These are phyloP conservation scores for Macrosiphum euphorbiae DNA, from an alignment of 2,888 invertebrate species.

Conservation along the genomic window DNA sequence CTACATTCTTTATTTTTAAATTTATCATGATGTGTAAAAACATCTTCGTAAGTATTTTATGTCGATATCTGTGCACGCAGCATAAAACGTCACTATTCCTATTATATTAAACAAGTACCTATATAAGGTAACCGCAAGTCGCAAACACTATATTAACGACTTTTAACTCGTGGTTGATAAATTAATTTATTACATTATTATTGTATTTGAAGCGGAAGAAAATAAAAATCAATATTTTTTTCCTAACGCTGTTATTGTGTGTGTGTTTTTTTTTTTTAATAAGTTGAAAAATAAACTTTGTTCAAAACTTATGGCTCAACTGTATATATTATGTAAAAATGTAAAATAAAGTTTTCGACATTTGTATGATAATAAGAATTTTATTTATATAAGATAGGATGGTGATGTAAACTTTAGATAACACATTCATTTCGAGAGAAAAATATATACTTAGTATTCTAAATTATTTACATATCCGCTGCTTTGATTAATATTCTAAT, in stretches of 20 bases:
- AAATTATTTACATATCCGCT: not conserved
- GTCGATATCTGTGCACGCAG: not conserved
- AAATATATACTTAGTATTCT: not conserved
- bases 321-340: conserved; percentile 6
- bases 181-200: not conserved
- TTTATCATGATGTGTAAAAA: not conserved
- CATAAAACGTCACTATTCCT: not conserved
- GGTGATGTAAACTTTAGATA: not conserved
- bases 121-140: not conserved
- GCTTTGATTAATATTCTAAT: not conserved
- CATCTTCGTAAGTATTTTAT: not conserved
- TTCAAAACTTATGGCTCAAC: not conserved
- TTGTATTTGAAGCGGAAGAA: not conserved
- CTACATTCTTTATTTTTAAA: not conserved
- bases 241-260: not conserved
- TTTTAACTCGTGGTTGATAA: not conserved
- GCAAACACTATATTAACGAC: not conserved
- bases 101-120: too few relatives aligned
- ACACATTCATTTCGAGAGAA: not conserved
- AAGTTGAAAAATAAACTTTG: not conserved
- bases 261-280: not conserved
- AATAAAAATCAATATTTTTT: not conserved
- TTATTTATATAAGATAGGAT: not conserved
- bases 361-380: conserved; percentile 11
- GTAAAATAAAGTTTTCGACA: not conserved